A percentile compares a stretch with the other conserved stretches of the same genome.
These are phyloP conservation scores for Echinarachnius parma DNA, from an alignment of 53 echinoderm and acorn worm species.

Conservation along the genomic window DNA sequence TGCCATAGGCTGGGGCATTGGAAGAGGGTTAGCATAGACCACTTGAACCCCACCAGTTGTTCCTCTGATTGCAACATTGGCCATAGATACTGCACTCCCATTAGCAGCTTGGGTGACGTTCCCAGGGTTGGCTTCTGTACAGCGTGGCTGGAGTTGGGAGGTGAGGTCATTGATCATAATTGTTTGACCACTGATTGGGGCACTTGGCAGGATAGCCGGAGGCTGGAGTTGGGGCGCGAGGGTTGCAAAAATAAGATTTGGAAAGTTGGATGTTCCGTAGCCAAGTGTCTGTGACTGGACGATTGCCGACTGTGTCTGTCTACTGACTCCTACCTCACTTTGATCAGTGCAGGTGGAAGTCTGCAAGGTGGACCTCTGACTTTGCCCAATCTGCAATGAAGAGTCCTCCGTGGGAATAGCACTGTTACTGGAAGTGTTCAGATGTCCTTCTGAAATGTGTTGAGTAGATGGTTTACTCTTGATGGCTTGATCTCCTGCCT, in stretches of 20 bases:
- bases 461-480: no score
- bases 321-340: not conserved
- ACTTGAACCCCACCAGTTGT: not conserved
- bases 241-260: conserved; percentile 14
- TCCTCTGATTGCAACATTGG: conserved; percentile 6
- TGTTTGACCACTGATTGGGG: not conserved
- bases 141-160: not conserved
- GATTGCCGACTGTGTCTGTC: not conserved
- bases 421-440: no score
- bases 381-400: no score
- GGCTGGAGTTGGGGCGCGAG: not conserved
- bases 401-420: no score
- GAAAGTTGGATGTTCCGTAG: conserved; percentile 39
- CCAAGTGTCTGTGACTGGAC: conserved; percentile 27
- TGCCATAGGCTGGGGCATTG: not conserved
- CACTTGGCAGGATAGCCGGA: not conserved
- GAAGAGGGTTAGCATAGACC: not conserved
- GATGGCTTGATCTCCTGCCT: no score
- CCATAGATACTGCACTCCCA: not conserved
- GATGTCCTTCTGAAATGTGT: no score
- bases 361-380: no score
- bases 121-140: not conserved
- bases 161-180: not conserved
- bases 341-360: no score
- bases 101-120: not conserved